Conservation (phyloP, 2,797 vertebrate species). For the Sphenopsis melanotis region DNA sequence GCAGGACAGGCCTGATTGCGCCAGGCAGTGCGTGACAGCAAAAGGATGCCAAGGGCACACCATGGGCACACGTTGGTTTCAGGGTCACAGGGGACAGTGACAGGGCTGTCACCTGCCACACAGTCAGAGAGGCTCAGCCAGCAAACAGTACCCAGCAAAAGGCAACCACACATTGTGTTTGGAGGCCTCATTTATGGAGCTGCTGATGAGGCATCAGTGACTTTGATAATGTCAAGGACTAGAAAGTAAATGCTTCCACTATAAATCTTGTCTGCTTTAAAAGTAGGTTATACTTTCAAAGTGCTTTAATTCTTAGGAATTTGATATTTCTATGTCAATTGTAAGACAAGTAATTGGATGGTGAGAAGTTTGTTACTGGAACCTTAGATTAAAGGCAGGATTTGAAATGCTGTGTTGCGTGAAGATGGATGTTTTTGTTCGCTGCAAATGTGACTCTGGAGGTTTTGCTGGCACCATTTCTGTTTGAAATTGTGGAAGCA, state of each 20-base stretch:
- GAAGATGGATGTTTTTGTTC: background rate
- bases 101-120: background rate
- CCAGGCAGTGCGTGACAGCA: background rate
- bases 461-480: background rate
- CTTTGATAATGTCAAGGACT: background rate
- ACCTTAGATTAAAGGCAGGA: conserved; percentile 57
- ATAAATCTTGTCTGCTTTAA: conserved; percentile 6
- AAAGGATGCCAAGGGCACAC: background rate
- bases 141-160: background rate
- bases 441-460: background rate
- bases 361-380: conserved; percentile 37
- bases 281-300: conserved; percentile 36
- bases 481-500: background rate
- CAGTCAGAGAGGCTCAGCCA: background rate
- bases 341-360: conserved; percentile 44
- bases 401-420: background rate
- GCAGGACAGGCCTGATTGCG: accelerated
- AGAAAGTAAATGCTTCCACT: background rate
- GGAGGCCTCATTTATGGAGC: background rate
- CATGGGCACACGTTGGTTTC: accelerated
- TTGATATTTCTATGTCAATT: conserved; percentile 38
- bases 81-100: accelerated
- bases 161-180: background rate
- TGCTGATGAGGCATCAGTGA: background rate
- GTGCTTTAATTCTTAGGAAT: conserved; percentile 33